phyloP scores from a whole-genome alignment of 2,888 invertebrate species.

The Sphecodes monilicornis region DNA sequence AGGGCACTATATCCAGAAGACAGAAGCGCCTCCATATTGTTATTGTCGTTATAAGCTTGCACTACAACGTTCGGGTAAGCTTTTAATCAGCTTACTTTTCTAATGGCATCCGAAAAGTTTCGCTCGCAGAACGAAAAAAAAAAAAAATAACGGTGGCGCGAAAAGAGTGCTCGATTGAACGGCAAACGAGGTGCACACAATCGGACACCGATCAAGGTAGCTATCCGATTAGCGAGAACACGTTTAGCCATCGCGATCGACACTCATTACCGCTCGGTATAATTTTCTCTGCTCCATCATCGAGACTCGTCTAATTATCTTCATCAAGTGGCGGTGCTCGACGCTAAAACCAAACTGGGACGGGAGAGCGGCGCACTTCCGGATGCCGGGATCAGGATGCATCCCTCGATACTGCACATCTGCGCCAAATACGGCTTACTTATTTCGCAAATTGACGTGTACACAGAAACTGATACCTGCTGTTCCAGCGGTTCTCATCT shows the following conservation, averaged over 20 bases:
- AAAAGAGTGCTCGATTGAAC: not conserved
- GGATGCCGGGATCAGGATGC: not conserved
- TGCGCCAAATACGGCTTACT: slow-evolving; percentile 23
- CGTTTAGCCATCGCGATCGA: not conserved
- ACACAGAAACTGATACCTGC: slow-evolving; percentile 19
- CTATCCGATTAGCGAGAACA: not conserved
- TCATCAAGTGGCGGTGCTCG: slow-evolving; percentile 16
- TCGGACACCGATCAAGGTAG: not conserved
- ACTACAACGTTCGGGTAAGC: slow-evolving; percentile 17
- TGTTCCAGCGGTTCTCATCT: slow-evolving; percentile 33
- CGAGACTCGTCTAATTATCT: slow-evolving; percentile 31
- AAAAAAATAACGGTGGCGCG: not conserved
- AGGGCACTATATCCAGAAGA: slow-evolving; percentile 7
- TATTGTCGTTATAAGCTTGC: slow-evolving; percentile 32
- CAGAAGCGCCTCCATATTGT: slow-evolving; percentile 15
- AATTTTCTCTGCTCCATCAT: not conserved
- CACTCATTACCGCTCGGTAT: slow-evolving; percentile 9
- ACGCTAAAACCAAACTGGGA: slow-evolving; percentile 29
- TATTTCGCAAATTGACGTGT: slow-evolving; percentile 46
- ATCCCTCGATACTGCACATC: slow-evolving; percentile 23
- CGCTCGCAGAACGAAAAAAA: not conserved
- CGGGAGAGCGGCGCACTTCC: not conserved
- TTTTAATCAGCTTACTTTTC: slow-evolving; percentile 50
- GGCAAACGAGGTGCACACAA: not conserved
- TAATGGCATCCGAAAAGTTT: slow-evolving; percentile 20